A percentile compares a stretch with the other conserved stretches of the same genome.
phyloP scores from a whole-genome alignment of 1,140 invertebrate species.

The Acromyrmex charruanus region DNA sequence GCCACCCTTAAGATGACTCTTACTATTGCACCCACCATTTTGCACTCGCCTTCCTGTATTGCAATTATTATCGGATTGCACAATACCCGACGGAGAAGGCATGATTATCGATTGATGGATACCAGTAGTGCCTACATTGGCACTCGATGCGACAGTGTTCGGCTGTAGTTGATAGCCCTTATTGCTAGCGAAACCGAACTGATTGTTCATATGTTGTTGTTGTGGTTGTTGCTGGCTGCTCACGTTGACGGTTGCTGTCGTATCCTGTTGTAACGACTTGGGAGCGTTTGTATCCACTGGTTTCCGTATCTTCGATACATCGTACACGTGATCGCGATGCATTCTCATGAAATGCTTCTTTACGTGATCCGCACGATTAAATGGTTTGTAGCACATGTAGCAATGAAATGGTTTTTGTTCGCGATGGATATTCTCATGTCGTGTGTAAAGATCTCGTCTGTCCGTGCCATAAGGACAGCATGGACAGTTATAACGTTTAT shows the following conservation, averaged over 20 bases:
- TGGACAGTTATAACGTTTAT: slow-evolving; percentile 93
- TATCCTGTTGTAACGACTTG: slow-evolving; percentile 74
- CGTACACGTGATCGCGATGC: slow-evolving; percentile 95
- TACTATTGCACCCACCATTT: slow-evolving; percentile 83
- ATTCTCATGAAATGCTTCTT: slow-evolving; percentile 97
- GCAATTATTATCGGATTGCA: slow-evolving; percentile 76
- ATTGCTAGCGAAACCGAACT: slow-evolving; percentile 78
- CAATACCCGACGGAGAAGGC: slow-evolving; percentile 76
- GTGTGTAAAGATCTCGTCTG: slow-evolving; percentile 96
- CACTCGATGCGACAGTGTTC: slow-evolving; percentile 46
- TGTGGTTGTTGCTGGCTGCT: slow-evolving; percentile 57
- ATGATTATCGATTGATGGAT: slow-evolving; percentile 78
- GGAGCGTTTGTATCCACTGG: slow-evolving; percentile 72
- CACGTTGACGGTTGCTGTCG: slow-evolving; percentile 17
- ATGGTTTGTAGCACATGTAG: slow-evolving; percentile 96
- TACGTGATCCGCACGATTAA: slow-evolving; percentile 97
- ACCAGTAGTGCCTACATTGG: background rate
- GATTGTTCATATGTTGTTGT: slow-evolving; percentile 73
- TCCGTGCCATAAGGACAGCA: slow-evolving; percentile 96
- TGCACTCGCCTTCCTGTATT: slow-evolving; percentile 76
- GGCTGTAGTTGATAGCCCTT: slow-evolving; percentile 82
- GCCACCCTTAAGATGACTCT: slow-evolving; percentile 82
- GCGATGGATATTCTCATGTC: slow-evolving; percentile 98
- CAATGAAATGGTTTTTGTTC: slow-evolving; percentile 97
- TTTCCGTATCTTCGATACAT: slow-evolving; percentile 92